These are phyloP conservation scores for Poeciliopsis turrubarensis DNA, from an alignment of 2,113 vertebrate genomes.

Conservation along the genomic window DNA sequence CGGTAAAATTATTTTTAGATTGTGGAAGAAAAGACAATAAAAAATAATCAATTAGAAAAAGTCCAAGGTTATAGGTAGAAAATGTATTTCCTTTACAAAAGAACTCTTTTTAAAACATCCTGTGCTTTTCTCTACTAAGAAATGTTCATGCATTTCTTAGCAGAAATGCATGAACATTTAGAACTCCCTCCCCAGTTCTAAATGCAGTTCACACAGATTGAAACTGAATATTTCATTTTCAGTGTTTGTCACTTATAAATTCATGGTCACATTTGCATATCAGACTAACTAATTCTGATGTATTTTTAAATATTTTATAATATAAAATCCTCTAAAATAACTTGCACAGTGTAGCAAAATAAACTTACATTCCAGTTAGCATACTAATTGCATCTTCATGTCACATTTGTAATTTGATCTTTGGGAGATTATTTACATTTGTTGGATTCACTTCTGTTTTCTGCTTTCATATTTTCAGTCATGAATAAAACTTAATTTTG, in stretches of 20 bases:
- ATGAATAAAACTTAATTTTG: too few species aligned
- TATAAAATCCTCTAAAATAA: too few species aligned
- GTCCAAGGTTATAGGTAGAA: background rate
- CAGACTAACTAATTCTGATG: background rate
- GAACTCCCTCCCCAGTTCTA: background rate
- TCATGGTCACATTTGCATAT: background rate
- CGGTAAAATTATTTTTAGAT: conserved; percentile 18
- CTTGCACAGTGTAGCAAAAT: too few species aligned
- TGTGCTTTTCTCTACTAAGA: background rate
- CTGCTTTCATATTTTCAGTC: too few species aligned
- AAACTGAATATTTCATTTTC: background rate
- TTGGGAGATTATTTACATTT: too few species aligned
- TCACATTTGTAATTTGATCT: too few species aligned
- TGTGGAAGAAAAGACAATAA: conserved; percentile 5
- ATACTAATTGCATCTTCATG: too few species aligned
- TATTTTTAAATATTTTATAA: too few species aligned
- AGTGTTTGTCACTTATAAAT: background rate
- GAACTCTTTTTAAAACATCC: background rate
- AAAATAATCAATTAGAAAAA: background rate
- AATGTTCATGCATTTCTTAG: background rate
- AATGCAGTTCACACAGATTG: background rate
- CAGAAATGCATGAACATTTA: too few species aligned
- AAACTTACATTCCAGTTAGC: too few species aligned
- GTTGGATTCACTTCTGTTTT: too few species aligned
- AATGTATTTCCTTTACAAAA: background rate